A percentile compares a stretch with the other conserved stretches of the same genome.
phyloP scores from a whole-genome alignment of 2,797 vertebrate species.

The Pseudochirops cupreus region DNA sequence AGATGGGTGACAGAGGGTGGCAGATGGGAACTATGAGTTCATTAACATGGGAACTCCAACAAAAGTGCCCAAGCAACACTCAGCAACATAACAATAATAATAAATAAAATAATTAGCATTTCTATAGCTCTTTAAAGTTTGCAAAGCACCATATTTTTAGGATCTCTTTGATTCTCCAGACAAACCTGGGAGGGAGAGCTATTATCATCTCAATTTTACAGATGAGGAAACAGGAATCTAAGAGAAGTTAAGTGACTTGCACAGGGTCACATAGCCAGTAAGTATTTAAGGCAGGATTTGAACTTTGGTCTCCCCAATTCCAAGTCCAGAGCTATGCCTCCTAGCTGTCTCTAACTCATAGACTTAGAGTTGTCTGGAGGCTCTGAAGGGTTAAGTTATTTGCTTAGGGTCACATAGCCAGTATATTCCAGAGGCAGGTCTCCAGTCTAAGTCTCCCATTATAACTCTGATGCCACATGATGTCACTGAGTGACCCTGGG shows the following conservation, averaged over 20 bases:
- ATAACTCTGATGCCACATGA: not conserved
- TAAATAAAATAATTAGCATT: not conserved
- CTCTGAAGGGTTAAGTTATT: not conserved
- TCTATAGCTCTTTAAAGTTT: not conserved
- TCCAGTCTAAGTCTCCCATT: not conserved
- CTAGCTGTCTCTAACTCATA: not conserved
- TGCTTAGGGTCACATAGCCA: not conserved
- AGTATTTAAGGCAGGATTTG: not conserved
- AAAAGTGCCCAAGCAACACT: not conserved
- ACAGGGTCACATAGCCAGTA: not conserved
- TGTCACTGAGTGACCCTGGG: not conserved
- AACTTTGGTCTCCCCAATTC: not conserved
- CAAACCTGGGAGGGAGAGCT: not conserved
- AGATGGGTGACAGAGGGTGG: too few relatives aligned
- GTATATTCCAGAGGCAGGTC: not conserved
- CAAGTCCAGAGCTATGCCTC: not conserved
- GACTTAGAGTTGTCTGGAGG: not conserved
- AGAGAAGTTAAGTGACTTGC: not conserved
- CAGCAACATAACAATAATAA: not conserved
- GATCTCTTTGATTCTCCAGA: not conserved
- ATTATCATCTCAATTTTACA: not conserved
- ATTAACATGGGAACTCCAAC: not conserved
- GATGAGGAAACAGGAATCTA: not conserved
- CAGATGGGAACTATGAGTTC: not conserved
- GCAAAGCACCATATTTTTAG: not conserved